Evolutionary conservation across 2,113 vertebrate genomes (phyloP).

Genomic region (Salvator merianae): DNA sequence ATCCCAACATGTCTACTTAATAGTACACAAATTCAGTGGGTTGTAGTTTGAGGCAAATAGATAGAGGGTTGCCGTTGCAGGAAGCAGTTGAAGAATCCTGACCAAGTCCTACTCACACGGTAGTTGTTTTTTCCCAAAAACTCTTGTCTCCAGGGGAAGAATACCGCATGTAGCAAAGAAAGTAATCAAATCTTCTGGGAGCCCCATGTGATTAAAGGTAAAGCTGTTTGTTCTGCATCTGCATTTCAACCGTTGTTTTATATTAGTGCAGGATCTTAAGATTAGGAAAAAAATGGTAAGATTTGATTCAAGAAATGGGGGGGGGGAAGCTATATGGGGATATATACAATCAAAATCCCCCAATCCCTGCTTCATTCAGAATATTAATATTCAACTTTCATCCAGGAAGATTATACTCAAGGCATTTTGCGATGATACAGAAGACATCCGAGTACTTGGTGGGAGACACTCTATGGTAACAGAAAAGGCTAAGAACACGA

Average conservation of each 20-base stretch:
- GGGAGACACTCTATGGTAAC: neutral
- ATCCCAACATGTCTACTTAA: neutral
- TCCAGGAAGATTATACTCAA: neutral
- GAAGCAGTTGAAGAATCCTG: constrained; percentile 53
- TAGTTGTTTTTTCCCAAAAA: constrained; percentile 54
- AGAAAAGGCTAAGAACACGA: neutral
- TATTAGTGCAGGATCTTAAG: constrained; percentile 17
- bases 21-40: neutral
- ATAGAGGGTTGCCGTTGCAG: neutral
- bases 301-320: neutral
- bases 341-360: too few species aligned
- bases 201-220: constrained; percentile 38
- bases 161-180: constrained; percentile 12
- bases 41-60: neutral
- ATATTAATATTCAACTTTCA: neutral
- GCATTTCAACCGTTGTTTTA: constrained; percentile 28
- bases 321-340: neutral
- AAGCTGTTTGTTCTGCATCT: neutral
- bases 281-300: neutral
- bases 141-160: constrained; percentile 51
- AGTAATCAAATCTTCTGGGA: constrained; percentile 54
- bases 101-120: constrained; percentile 39
- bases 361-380: neutral
- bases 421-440: neutral
- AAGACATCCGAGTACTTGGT: too few species aligned